Conservation (phyloP, 2,797 vertebrate species). For the Pelochelys cantorii region DNA sequence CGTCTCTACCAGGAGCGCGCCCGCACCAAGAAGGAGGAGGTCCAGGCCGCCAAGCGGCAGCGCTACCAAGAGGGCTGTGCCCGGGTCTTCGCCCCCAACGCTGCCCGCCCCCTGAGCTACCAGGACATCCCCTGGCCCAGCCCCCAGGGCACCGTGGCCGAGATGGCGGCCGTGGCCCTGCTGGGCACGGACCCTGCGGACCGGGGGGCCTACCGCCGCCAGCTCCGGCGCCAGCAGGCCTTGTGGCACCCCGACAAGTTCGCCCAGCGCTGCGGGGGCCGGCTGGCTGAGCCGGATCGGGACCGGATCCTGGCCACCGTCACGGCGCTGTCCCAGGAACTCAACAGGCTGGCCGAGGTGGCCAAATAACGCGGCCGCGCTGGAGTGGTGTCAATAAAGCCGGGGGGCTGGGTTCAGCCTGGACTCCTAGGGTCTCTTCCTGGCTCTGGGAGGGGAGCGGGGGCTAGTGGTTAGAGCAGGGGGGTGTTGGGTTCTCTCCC, state of each 20-base stretch:
- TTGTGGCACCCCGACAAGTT: slow-evolving; percentile 93
- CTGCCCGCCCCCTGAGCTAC: slow-evolving; percentile 81
- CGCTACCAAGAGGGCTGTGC: slow-evolving; percentile 76
- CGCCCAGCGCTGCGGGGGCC: slow-evolving; percentile 86
- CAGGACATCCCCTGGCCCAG: slow-evolving; percentile 90
- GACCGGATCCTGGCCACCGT: slow-evolving; percentile 86
- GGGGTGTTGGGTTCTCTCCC: too few relatives aligned
- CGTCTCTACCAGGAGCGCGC: slow-evolving; percentile 84
- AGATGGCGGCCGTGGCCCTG: slow-evolving; percentile 88
- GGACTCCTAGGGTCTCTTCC: not conserved
- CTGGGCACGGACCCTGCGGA: slow-evolving; percentile 84
- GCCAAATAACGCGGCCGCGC: slow-evolving; percentile 59
- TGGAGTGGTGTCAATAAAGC: not conserved
- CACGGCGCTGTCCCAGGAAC: slow-evolving; percentile 89
- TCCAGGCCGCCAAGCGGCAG: slow-evolving; percentile 75
- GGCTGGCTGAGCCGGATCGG: slow-evolving; percentile 83
- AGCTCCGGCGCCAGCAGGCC: slow-evolving; percentile 85
- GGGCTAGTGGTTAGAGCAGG: too few relatives aligned
- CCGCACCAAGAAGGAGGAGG: slow-evolving; percentile 83
- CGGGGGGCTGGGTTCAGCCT: not conserved
- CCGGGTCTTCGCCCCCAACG: not conserved
- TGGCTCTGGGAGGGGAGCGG: not conserved
- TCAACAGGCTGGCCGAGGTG: slow-evolving; percentile 87
- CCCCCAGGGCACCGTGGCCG: slow-evolving; percentile 81
- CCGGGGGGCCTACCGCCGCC: slow-evolving; percentile 79